Conservation (phyloP, 1,140 invertebrate genomes). For the Drosophila chauvacae region DNA sequence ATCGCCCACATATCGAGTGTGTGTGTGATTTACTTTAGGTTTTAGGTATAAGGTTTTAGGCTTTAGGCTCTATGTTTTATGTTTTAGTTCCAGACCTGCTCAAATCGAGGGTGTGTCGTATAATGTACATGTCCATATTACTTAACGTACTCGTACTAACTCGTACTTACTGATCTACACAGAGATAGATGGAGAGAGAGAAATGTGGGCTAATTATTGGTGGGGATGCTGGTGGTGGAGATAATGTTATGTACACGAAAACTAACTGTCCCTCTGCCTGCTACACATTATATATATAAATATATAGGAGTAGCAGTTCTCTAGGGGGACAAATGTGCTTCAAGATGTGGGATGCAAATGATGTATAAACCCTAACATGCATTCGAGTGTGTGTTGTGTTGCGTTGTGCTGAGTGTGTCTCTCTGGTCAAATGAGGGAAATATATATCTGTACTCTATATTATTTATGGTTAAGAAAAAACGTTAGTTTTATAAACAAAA, state of each 20-base stretch:
- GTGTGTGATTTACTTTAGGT: conserved; percentile 19
- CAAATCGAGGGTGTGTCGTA: conserved; percentile 28
- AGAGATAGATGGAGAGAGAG: conserved; percentile 5
- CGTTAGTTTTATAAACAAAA: conserved; percentile 70
- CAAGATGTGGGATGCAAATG: conserved; percentile 30
- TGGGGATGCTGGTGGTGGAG: conserved; percentile 24
- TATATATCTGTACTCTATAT: conserved; percentile 34
- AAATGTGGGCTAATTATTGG: conserved; percentile 40
- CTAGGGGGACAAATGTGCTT: conserved; percentile 27
- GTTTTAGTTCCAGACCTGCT: conserved; percentile 23
- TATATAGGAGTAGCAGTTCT: background rate
- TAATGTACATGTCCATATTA: conserved; percentile 51
- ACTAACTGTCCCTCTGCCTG: conserved; percentile 16
- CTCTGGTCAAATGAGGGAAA: conserved; percentile 30
- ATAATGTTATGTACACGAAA: conserved; percentile 53
- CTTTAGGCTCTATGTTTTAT: background rate
- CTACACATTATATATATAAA: background rate
- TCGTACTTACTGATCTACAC: conserved; percentile 30
- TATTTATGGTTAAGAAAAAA: conserved; percentile 52
- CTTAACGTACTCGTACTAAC: conserved; percentile 30
- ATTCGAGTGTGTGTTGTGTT: conserved; percentile 27
- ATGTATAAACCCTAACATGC: conserved; percentile 14
- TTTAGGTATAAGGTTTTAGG: conserved; percentile 5
- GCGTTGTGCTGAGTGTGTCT: conserved; percentile 5
- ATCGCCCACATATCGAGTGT: conserved; percentile 17